A percentile compares a stretch with the other conserved stretches of the same genome.
Conservation (phyloP, 1,140 invertebrate genomes). For the Drosophila nigromelanica region DNA sequence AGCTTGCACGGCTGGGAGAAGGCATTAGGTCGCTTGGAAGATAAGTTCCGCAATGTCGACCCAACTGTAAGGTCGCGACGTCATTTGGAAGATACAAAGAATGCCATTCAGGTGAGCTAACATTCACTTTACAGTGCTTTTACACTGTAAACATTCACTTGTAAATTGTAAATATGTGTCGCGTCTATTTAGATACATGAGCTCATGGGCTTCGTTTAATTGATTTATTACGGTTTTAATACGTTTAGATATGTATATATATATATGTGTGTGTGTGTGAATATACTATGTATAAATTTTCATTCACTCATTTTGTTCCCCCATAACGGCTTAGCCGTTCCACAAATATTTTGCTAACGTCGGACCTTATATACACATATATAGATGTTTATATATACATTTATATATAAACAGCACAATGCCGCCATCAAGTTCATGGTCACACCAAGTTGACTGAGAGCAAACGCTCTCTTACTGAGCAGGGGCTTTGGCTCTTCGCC, state of each 20-base stretch:
- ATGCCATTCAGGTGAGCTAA: conserved; percentile 87
- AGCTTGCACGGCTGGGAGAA: conserved; percentile 88
- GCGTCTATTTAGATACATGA: conserved; percentile 5
- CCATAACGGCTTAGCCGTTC: conserved; percentile 27
- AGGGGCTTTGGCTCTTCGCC: conserved; percentile 37
- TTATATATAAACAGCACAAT: conserved; percentile 38
- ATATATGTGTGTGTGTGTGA: background rate
- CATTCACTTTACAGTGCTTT: background rate
- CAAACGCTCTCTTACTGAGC: conserved; percentile 41
- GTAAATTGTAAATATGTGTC: conserved; percentile 4
- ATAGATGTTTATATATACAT: conserved; percentile 20
- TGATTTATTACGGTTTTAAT: conserved; percentile 33
- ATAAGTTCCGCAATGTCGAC: conserved; percentile 90
- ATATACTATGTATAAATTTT: conserved; percentile 4
- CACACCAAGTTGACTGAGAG: conserved; percentile 42
- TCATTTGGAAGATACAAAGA: conserved; percentile 88
- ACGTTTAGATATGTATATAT: background rate
- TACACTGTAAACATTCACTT: background rate
- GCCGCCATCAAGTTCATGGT: conserved; percentile 71
- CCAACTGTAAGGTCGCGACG: conserved; percentile 88
- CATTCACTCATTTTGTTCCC: conserved; percentile 54
- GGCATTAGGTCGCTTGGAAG: conserved; percentile 87
- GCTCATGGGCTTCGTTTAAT: conserved; percentile 31
- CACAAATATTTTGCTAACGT: conserved; percentile 18
- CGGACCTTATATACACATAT: conserved; percentile 13